phyloP scores from a whole-genome alignment of 2,888 invertebrate genomes.

The Tetheella fluctuosa region DNA sequence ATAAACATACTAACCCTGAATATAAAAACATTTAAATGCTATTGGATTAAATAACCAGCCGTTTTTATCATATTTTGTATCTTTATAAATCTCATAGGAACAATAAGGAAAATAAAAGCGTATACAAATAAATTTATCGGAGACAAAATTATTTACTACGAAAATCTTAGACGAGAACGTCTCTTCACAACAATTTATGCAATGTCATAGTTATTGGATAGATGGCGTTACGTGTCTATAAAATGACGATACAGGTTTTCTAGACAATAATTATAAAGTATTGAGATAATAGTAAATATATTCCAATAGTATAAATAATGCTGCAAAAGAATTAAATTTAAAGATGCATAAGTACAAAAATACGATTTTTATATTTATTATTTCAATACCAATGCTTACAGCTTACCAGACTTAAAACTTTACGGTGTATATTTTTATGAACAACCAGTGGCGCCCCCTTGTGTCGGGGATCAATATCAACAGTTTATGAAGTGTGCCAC shows the following conservation, averaged over 20 bases:
- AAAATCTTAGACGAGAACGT: not conserved
- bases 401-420: not conserved
- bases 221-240: conserved; percentile 3
- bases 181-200: not conserved
- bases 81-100: not conserved
- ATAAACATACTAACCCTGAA: too few species aligned
- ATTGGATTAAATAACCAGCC: too few species aligned
- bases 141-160: not conserved
- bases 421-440: conserved; percentile 63
- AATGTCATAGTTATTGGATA: not conserved
- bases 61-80: too few species aligned
- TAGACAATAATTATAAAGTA: too few species aligned
- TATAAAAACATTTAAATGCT: too few species aligned
- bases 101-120: not conserved
- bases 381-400: too few species aligned
- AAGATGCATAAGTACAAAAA: too few species aligned
- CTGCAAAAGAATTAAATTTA: too few species aligned
- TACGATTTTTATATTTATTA: too few species aligned
- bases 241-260: not conserved
- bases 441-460: conserved; percentile 69
- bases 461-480: conserved; percentile 63
- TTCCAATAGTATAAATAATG: too few species aligned
- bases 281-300: too few species aligned
- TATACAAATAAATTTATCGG: too few species aligned
- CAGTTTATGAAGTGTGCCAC: conserved; percentile 81